Conservation (phyloP, 2,113 vertebrate genomes). For the Colinus virginianus region DNA sequence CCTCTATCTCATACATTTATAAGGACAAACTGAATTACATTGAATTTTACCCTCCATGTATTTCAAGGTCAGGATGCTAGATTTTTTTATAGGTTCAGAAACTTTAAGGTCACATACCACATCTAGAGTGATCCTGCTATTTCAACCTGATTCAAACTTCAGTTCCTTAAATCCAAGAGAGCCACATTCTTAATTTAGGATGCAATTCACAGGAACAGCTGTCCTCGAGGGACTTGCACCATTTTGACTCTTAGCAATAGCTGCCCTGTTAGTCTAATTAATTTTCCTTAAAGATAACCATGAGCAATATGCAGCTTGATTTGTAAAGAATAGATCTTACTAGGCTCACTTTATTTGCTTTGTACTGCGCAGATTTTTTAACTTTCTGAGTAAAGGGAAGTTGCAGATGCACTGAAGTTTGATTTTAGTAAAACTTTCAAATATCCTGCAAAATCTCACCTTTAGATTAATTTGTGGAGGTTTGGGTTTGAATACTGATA, state of each 20-base stretch:
- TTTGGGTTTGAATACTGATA: constrained; percentile 26
- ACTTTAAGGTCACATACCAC: rapidly evolving
- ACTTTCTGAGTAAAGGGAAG: constrained; percentile 24
- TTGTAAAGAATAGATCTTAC: constrained; percentile 39
- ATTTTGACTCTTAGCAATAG: constrained; percentile 36
- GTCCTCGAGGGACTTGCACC: background rate
- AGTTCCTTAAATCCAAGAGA: background rate
- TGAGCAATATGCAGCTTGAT: constrained; percentile 29
- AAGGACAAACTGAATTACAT: background rate
- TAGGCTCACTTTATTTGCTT: constrained; percentile 18
- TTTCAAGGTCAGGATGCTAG: background rate
- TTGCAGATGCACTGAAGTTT: background rate
- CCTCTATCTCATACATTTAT: background rate
- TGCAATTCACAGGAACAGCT: constrained; percentile 27
- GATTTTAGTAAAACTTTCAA: constrained; percentile 33
- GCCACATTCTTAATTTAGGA: constrained; percentile 29
- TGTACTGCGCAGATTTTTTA: background rate
- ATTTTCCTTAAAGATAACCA: constrained; percentile 57
- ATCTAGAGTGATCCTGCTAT: background rate
- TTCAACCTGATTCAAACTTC: background rate
- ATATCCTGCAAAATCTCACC: constrained; percentile 27
- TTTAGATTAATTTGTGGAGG: constrained; percentile 45
- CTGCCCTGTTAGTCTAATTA: constrained; percentile 55
- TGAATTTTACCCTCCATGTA: background rate
- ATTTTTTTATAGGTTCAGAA: background rate